Evolutionary conservation across 2,888 invertebrate genomes (phyloP).

Genomic region (Escarpia spicata): DNA sequence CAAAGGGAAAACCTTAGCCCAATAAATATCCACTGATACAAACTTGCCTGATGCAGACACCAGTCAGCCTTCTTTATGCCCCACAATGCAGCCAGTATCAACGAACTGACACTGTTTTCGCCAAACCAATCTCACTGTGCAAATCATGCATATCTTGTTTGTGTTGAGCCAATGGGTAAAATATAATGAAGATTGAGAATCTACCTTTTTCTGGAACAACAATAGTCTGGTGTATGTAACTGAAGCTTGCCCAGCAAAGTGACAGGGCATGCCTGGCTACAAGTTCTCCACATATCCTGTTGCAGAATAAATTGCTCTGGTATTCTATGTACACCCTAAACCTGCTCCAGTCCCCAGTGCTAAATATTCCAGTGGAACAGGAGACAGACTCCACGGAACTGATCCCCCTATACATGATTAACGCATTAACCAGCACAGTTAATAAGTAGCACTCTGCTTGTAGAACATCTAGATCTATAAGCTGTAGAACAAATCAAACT

Average conservation of each 20-base stretch:
- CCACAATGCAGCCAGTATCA: no score
- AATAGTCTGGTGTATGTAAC: not conserved
- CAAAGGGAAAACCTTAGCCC: no score
- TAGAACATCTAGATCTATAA: not conserved
- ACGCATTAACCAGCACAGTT: not conserved
- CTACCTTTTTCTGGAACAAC: not conserved
- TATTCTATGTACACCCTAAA: not conserved
- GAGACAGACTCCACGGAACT: not conserved
- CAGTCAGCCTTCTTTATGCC: no score
- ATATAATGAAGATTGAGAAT: not conserved
- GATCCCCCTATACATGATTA: not conserved
- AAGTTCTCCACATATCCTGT: not conserved
- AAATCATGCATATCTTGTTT: not conserved
- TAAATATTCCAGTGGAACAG: not conserved
- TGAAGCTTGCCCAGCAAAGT: not conserved
- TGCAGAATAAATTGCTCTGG: slow-evolving; percentile 12
- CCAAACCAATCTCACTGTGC: not conserved
- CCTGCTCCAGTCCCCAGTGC: not conserved
- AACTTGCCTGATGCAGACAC: no score
- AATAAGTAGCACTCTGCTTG: not conserved
- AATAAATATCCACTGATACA: no score
- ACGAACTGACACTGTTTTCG: not conserved
- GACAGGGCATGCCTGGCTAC: not conserved
- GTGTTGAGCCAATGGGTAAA: not conserved
- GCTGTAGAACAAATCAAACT: not conserved